These are phyloP conservation scores for Lepidonotus clava DNA, from an alignment of 2,888 invertebrate species.

Conservation along the genomic window DNA sequence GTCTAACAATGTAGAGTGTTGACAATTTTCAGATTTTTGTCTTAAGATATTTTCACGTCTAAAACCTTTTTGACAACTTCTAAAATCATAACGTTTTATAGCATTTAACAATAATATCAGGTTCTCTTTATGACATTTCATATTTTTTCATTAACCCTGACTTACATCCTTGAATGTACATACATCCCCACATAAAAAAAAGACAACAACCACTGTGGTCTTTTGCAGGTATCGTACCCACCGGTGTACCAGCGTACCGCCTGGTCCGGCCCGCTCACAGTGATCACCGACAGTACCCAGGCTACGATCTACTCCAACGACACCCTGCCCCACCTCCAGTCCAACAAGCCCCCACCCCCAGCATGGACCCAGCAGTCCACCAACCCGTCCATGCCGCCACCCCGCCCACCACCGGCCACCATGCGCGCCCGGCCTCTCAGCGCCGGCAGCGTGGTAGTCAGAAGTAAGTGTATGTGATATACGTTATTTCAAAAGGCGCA, in stretches of 20 bases:
- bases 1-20: too few relatives aligned
- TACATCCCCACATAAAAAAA: too few relatives aligned
- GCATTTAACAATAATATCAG: too few relatives aligned
- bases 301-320: slow-evolving; percentile 65
- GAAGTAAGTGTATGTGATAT: too few relatives aligned
- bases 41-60: too few relatives aligned
- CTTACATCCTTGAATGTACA: too few relatives aligned
- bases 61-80: too few relatives aligned
- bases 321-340: slow-evolving; percentile 59
- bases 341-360: slow-evolving; percentile 61
- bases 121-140: too few relatives aligned
- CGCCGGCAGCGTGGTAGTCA: slow-evolving; percentile 74
- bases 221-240: slow-evolving; percentile 62
- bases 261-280: slow-evolving; percentile 68
- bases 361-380: slow-evolving; percentile 60
- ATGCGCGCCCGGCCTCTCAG: slow-evolving; percentile 76
- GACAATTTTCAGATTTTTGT: too few relatives aligned
- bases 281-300: slow-evolving; percentile 53
- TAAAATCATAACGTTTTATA: too few relatives aligned
- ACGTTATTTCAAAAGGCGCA: too few relatives aligned
- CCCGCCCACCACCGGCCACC: slow-evolving; percentile 69
- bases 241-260: slow-evolving; percentile 72
- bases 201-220: not conserved
- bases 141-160: too few relatives aligned
- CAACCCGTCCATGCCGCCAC: slow-evolving; percentile 60